Evolutionary conservation across 2,113 vertebrate genomes (phyloP), one percentile per base, ranked within the genome.

Genomic region (Thryonomys swinderianus): DNA sequence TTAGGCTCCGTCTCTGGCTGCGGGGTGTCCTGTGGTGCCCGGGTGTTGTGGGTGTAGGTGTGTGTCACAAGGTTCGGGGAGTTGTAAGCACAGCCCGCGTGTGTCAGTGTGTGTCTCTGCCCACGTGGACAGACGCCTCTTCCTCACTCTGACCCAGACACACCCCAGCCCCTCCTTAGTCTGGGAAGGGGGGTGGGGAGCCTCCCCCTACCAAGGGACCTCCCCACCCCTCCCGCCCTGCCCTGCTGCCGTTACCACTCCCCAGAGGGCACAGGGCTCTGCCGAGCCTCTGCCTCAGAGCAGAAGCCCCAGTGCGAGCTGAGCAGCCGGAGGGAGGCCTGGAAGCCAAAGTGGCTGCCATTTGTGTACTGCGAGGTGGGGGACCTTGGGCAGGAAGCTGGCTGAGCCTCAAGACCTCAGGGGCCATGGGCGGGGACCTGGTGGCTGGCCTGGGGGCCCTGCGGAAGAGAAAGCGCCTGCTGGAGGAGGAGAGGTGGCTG

Each of bases 401-500:
- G 97, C 96, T 96, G 92, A 92, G 95, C 84, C 96, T 96, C 97
- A 98, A 97, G 97, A 93, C 96, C 95, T 85, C 21, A 42, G 96
- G 96, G 96, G 79, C 94, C 96, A 97, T 97, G 97, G 97, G 96
- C 69, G 96, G 96, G 96, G 93, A 97, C 79, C 83, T 85, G 94
- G 79, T 97, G 79, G 73, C 94, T 9, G 96, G 97, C 94, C 94
- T 98, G 83, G 93, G 97, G 91, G 97, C 96, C 94, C 95, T 98
- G 78, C 80, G 94, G 71, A 80, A 84, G 55, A 57, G 97, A 92
- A 97, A 97, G 84, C 94, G 92, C 21, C 78, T 98, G 86, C 94
- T 98, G 91, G 97, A 98, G 89, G 92, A 98, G 89, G 97, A 98
- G 97, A 97, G 87, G 94, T 91, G 92, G 61, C 94, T 98, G 93